These are phyloP conservation scores for Euplexia lucipara DNA, from an alignment of 2,888 invertebrate genomes.

Conservation along the genomic window DNA sequence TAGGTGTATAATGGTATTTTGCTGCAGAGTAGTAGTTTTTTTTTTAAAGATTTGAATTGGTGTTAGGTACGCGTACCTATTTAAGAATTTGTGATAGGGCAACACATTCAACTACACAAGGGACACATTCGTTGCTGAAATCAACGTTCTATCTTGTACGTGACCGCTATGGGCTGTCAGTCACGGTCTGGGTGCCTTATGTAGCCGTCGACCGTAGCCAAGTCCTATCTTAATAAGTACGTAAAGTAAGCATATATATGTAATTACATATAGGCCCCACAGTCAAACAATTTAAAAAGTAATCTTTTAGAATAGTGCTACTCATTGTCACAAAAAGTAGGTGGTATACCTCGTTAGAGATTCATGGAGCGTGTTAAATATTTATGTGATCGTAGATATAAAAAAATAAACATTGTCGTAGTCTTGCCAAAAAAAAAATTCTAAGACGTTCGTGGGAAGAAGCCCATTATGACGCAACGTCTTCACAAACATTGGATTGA, in stretches of 20 bases:
- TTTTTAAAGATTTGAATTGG: too few relatives aligned
- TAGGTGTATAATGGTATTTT: too few relatives aligned
- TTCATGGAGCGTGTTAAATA: conserved; percentile 44
- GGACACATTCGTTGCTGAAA: too few relatives aligned
- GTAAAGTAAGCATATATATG: background rate
- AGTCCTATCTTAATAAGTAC: background rate
- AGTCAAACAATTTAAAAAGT: conserved; percentile 17
- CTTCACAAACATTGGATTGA: conserved; percentile 22
- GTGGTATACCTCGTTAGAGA: conserved; percentile 44
- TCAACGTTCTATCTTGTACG: background rate
- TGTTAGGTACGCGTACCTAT: too few relatives aligned
- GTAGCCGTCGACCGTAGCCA: background rate
- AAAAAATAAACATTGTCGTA: background rate
- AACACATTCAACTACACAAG: too few relatives aligned
- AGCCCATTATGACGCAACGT: conserved; percentile 25
- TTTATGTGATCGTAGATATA: background rate
- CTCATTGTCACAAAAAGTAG: conserved; percentile 31
- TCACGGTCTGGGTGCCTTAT: background rate
- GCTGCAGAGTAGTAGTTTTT: too few relatives aligned
- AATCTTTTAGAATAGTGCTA: conserved; percentile 10
- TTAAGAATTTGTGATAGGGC: too few relatives aligned
- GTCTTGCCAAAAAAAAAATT: conserved; percentile 9
- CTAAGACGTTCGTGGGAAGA: conserved; percentile 12
- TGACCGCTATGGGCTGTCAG: background rate
- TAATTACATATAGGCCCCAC: background rate